phyloP scores from a whole-genome alignment of 1,140 invertebrate species.

The Trissolcus basalis region DNA sequence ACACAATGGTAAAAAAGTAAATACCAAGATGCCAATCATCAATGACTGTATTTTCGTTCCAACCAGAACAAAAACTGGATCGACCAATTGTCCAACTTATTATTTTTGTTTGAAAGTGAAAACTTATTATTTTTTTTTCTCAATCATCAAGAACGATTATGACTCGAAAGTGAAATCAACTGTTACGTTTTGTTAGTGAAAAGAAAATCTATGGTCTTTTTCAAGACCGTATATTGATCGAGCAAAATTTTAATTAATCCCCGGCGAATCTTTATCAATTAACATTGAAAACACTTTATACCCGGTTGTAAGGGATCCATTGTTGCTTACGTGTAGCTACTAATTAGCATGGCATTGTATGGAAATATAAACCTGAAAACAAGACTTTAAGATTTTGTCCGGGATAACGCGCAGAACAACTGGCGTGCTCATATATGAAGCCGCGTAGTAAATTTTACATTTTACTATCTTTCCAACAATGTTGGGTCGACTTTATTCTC shows the following conservation, averaged over 20 bases:
- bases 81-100: no score
- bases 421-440: not conserved
- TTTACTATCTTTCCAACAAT: not conserved
- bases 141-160: no score
- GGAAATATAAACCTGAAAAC: constrained; percentile 37
- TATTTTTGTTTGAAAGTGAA: no score
- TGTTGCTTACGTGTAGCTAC: constrained; percentile 32
- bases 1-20: no score
- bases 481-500: not conserved
- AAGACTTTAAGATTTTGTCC: constrained; percentile 32
- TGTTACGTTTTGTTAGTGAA: no score
- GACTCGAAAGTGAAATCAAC: no score
- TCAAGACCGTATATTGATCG: no score
- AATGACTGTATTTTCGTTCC: no score
- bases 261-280: constrained; percentile 38
- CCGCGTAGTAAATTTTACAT: not conserved
- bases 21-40: no score
- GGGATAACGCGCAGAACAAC: constrained; percentile 23
- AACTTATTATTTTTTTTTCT: no score
- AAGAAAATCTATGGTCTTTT: no score
- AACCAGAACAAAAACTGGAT: no score
- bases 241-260: constrained; percentile 28
- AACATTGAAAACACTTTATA: constrained; percentile 39
- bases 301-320: constrained; percentile 23
- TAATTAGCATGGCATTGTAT: constrained; percentile 48